Conservation (phyloP, 23 tunicate genomes). For the Aplidium turbinatum region DNA sequence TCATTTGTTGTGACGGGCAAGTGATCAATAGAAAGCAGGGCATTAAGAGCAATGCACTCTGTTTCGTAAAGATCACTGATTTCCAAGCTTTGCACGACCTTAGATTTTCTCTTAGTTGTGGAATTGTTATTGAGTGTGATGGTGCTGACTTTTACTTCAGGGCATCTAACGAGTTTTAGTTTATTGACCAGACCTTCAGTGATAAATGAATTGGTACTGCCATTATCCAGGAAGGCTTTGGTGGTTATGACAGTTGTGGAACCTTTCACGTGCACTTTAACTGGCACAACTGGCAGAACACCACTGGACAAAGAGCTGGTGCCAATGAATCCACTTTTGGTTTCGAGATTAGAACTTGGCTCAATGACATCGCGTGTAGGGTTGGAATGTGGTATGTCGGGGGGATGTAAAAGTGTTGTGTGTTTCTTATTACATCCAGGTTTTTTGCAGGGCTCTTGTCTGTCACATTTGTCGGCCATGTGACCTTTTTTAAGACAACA, state of each 20-base stretch:
- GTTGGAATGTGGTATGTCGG: background rate
- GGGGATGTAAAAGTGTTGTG: conserved; percentile 47
- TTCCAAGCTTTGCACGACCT: background rate
- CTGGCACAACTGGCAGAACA: conserved; percentile 37
- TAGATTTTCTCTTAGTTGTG: background rate
- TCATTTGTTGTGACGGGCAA: conserved; percentile 12
- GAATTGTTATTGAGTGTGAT: background rate
- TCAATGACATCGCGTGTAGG: background rate
- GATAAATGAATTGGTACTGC: conserved; percentile 40
- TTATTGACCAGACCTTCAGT: conserved; percentile 7
- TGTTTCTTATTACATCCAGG: conserved; percentile 28
- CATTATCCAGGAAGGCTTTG: conserved; percentile 39
- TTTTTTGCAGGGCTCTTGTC: conserved; percentile 36
- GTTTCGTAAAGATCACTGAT: conserved; percentile 1
- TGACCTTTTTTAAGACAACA: conserved; percentile 34
- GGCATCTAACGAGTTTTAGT: conserved; percentile 15
- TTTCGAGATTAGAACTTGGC: background rate
- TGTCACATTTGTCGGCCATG: conserved; percentile 19
- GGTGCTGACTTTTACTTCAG: background rate
- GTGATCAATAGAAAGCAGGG: conserved; percentile 9
- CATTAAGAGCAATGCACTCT: background rate
- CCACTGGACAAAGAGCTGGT: background rate
- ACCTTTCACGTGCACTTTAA: conserved; percentile 14
- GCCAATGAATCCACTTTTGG: conserved; percentile 18
- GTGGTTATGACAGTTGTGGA: conserved; percentile 11